These are phyloP conservation scores for Drosophila lacicola DNA, from an alignment of 2,888 invertebrate genomes.

Conservation along the genomic window DNA sequence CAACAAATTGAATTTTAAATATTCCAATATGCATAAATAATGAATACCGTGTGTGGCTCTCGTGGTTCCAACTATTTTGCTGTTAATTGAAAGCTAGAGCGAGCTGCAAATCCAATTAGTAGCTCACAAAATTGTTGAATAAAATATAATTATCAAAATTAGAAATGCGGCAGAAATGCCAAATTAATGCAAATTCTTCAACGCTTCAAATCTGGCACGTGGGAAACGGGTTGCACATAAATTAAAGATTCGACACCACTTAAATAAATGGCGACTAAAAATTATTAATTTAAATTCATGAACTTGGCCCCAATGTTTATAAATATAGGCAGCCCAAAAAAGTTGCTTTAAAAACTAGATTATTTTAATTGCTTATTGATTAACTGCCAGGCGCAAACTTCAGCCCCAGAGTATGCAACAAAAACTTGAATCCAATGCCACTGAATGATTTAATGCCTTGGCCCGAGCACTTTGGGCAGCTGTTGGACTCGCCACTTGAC, in stretches of 20 bases:
- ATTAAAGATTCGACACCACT: not conserved
- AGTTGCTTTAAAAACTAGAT: conserved; percentile 6
- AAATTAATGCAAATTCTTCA: not conserved
- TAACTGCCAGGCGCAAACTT: conserved; percentile 20
- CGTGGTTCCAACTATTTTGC: not conserved
- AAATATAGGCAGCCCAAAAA: not conserved
- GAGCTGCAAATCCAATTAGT: conserved; percentile 6
- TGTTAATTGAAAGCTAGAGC: not conserved
- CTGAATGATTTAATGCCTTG: conserved; percentile 48
- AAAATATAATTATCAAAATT: conserved; percentile 1
- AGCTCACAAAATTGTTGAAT: not conserved
- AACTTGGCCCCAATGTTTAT: not conserved
- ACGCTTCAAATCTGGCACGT: not conserved
- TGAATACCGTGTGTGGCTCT: not conserved
- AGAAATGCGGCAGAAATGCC: not conserved
- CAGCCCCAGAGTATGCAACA: conserved; percentile 7
- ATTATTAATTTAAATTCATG: conserved; percentile 4
- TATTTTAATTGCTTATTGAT: conserved; percentile 37
- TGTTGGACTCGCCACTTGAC: conserved; percentile 16
- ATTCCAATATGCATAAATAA: conserved; percentile 4
- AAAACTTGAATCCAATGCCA: conserved; percentile 9
- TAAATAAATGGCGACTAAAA: conserved; percentile 12
- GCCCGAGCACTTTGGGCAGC: conserved; percentile 25
- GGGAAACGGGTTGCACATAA: not conserved
- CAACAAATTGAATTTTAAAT: conserved; percentile 5